These are phyloP conservation scores for Drosophila parthenogenetica DNA, from an alignment of 2,888 invertebrate genomes.

Conservation along the genomic window DNA sequence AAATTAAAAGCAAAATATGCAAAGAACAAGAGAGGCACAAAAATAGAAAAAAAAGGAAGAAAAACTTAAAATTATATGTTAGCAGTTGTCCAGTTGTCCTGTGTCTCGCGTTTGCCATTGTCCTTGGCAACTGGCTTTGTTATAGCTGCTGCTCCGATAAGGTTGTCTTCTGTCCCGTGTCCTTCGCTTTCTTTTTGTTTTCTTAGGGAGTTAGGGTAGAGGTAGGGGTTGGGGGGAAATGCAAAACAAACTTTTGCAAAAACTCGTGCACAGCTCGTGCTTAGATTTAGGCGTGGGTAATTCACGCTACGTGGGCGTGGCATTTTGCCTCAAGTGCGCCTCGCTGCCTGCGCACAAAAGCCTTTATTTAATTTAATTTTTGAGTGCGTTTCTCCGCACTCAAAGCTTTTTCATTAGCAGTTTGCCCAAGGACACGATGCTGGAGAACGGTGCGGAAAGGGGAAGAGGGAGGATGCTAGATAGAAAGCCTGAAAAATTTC, in stretches of 20 bases:
- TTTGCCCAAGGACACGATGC: background rate
- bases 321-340: slow-evolving; percentile 50
- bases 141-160: slow-evolving; percentile 53
- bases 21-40: slow-evolving; percentile 30
- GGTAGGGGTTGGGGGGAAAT: slow-evolving; percentile 40
- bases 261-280: slow-evolving; percentile 41
- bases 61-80: slow-evolving; percentile 47
- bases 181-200: slow-evolving; percentile 37
- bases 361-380: slow-evolving; percentile 83
- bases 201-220: background rate
- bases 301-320: slow-evolving; percentile 40
- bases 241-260: slow-evolving; percentile 61
- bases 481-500: slow-evolving; percentile 18
- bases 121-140: slow-evolving; percentile 64
- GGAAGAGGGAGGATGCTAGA: too few relatives aligned
- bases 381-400: slow-evolving; percentile 48
- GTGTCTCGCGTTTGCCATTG: slow-evolving; percentile 44
- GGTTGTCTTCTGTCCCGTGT: slow-evolving; percentile 27
- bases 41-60: background rate
- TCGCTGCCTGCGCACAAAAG: slow-evolving; percentile 67
- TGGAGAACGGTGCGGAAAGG: too few relatives aligned
- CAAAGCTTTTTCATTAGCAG: slow-evolving; percentile 70
- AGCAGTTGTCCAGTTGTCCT: slow-evolving; percentile 56
- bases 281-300: slow-evolving; percentile 5
- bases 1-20: slow-evolving; percentile 72